Base-by-base conservation (phyloP, 64 coral and sea anemone species). In the Anthopleura sola region DNA sequence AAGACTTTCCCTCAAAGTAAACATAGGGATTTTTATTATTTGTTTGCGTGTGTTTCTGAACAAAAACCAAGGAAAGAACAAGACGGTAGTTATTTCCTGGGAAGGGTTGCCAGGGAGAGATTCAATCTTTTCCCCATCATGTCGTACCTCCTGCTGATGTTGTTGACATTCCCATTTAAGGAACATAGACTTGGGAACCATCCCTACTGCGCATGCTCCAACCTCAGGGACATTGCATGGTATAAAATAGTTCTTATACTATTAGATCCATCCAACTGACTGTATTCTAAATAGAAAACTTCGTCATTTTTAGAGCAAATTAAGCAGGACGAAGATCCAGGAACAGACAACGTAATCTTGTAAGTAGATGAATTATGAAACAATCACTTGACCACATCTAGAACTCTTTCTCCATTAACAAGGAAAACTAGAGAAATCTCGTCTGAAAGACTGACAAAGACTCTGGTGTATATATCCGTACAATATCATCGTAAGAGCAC, bases 101-200 rank as follows among this genome's bases (percentile, higher is more conserved):
- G 31, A 71, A 71, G 66, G 26, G 66, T 71, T 71, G 66, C 66
- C 66, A 71, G 31, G 66, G 66, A 6, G 66, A 31, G 66, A 10
- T 71, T 34, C 29, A 71, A 71, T 71, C 7, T 71, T 34, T 18
- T n/a, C 28, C 66, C 14, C 66, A 71, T 29, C 66, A 71, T 71
- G 66, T 8, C 9, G 3, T 34, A 71, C 66, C 66, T 28, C 66
- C 66, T 71, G 28, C 12, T 8, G 10, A 28, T n/a, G 11, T 17
- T 71, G 29, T 71, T 71, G 66, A 71, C 66, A 71, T 71, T 71
- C 66, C 66, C 66, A 71, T 71, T 71, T 71, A 66, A 31, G 60
- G 60, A 5, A 26, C 1, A 28, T 66, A 28, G n/a, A n/a, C 7
- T 71, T 10, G 66, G 24, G 10, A n/a, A n/a, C 11, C 58, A 26